Evolutionary conservation across 2,888 invertebrate species (phyloP), one percentile per base, ranked within the genome.

Genomic region (Trissolcus brochymenae): DNA sequence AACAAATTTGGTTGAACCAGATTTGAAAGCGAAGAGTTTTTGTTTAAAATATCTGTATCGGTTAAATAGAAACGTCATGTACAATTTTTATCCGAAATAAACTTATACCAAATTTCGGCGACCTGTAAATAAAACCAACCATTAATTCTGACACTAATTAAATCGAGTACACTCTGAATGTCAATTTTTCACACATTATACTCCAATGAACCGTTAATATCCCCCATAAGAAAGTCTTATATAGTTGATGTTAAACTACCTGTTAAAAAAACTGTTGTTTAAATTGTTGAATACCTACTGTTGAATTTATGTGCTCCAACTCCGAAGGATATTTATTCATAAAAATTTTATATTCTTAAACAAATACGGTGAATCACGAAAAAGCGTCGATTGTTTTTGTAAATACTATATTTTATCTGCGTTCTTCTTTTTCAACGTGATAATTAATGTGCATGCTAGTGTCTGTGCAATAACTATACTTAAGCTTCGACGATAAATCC

Each of bases 201-300:
- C 35, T 51, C 35, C 35, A 9, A 11, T 11, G 35, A 35, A 35
- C 35, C 51, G 51, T 51, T 51, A 11, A 51, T 51, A 51, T 17
- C 19, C 11, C 19, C 9, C 11, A 14, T 56, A 66, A 55, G 41
- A 60, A 73, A 61, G 25, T 60, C 50, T 55, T 66, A 73, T 66
- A 66, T 73, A 55, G 60, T 73, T 73, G 40, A 73, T 66, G 66
- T 72, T 71, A 59, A 61, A 66, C 57, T 59, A 72, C 64, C 66
- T 73, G 73, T 73, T 73, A 73, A 53, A 16, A 29, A 35, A 35
- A 11, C 35, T 51, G 41, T 49, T 74, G 73, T 74, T 74, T 35
- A 35, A 35, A 67, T 74, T 74, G 73, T 74, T 74, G 51, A 74
- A 74, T 67, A 57, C 67, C 50, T 66, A 67, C 56, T 74, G 73